phyloP scores from a whole-genome alignment of 2,797 vertebrate species.

The Meriones psammophilus region DNA sequence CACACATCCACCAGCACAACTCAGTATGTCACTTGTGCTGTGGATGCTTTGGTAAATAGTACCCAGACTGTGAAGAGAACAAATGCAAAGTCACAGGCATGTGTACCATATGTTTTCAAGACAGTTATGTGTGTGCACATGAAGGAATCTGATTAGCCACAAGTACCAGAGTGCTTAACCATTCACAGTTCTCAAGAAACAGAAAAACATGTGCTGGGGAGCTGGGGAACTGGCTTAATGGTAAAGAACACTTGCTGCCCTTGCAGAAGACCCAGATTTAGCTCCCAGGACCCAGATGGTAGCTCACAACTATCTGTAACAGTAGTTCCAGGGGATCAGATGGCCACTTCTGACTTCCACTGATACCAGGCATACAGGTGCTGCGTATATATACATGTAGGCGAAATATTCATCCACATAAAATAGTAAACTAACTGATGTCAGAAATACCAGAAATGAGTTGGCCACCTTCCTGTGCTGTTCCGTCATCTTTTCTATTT shows the following conservation, averaged over 20 bases:
- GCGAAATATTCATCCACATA: not conserved
- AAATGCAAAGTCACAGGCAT: not conserved
- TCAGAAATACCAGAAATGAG: not conserved
- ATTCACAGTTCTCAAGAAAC: rapidly evolving
- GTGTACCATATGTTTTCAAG: not conserved
- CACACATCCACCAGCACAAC: rapidly evolving
- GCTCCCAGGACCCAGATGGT: not conserved
- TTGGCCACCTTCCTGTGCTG: not conserved
- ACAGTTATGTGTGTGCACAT: not conserved
- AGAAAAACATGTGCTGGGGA: not conserved
- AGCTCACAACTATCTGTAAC: not conserved
- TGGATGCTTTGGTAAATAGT: rapidly evolving
- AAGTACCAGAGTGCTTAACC: not conserved
- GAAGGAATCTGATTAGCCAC: not conserved
- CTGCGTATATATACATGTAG: not conserved
- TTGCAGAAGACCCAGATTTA: not conserved
- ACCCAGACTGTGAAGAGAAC: not conserved
- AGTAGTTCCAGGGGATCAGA: too few relatives aligned
- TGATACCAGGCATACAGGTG: not conserved
- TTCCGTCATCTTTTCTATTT: not conserved
- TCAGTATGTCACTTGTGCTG: not conserved
- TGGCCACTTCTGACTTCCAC: not conserved
- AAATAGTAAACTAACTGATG: not conserved
- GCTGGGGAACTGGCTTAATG: not conserved
- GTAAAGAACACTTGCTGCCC: not conserved